phyloP scores from a whole-genome alignment of 2,797 vertebrate genomes.

The Pipistrellus nathusii region DNA sequence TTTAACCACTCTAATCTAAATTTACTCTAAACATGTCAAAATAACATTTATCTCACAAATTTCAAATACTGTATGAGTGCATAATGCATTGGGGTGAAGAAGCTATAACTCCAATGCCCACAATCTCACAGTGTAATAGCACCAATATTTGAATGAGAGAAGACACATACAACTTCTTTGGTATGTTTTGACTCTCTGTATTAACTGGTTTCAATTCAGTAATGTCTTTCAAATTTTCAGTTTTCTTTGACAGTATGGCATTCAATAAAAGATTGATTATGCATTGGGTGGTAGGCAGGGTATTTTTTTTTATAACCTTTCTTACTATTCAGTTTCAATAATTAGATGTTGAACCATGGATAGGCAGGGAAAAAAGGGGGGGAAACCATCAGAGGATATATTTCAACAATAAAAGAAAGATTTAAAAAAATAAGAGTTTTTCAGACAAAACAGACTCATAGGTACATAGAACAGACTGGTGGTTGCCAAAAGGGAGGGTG shows the following conservation, averaged over 20 bases:
- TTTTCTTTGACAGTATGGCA: background rate
- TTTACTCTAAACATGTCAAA: background rate
- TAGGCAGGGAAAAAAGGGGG: background rate
- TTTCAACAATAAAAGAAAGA: background rate
- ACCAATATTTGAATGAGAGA: background rate
- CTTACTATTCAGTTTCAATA: constrained; percentile 17
- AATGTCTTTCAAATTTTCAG: background rate
- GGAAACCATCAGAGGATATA: background rate
- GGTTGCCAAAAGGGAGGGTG: background rate
- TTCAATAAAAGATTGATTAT: background rate
- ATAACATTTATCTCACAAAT: background rate
- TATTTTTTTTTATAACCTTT: background rate
- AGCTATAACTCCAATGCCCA: background rate
- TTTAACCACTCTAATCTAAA: background rate
- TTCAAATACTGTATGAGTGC: background rate
- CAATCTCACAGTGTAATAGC: background rate
- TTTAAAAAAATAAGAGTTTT: background rate
- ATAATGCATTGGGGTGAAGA: background rate
- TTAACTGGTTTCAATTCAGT: background rate
- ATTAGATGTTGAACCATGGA: background rate
- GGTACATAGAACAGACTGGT: background rate
- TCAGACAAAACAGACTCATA: background rate
- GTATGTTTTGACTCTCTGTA: background rate
- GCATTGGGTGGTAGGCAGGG: background rate
- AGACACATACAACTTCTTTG: background rate